Evolutionary conservation across 1,140 invertebrate species (phyloP), one percentile per base, ranked within the genome.

Genomic region (Drosophila nebulosa): DNA sequence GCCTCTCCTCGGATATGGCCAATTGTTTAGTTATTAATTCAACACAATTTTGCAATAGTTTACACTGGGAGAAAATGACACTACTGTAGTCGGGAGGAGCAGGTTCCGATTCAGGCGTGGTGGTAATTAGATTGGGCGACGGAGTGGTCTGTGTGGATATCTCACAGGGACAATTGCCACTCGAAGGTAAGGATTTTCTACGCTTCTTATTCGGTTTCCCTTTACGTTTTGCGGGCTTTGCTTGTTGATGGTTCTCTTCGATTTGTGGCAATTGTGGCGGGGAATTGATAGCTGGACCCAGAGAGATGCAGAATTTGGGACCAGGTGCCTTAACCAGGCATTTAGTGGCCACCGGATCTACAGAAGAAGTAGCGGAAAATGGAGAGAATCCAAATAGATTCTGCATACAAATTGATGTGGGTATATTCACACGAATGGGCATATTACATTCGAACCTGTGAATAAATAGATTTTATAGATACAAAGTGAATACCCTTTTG

Each of bases 391-490:
- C 64, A 27, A 58, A 74, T 3, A 69, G 6, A 12, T 14, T 27
- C 18, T 30, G 53, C 16, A 77, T 22, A 18, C 42, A 56, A 3
- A 78, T 22, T 0, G 65, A 39, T 2, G 55, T 52, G 4, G 80
- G 80, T 53, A 85, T 71, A 42, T 66, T 77, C 0, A 85, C 35
- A 2, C 78, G 69, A 4, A 85, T 16, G 3, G 80, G 80, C 36
- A 85, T 39, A 74, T 85, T 85, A 26, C 81, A 78, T 3, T 74
- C 69, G 18, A 86, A 86, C 73, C 80, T 85, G 22, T 27, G 6
- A 55, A 4, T 12, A 10, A 3, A 5, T n/a, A 24, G 6, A 30
- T 6, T 30, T 18, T 6, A 7, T 9, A 3, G 1, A 55, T 10
- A 14, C 7, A n/a, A 1, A 42, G 22, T 52, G n/a, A 0, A 10